These are phyloP conservation scores for Axis porcinus DNA, from an alignment of 2,113 vertebrate species.

Conservation along the genomic window DNA sequence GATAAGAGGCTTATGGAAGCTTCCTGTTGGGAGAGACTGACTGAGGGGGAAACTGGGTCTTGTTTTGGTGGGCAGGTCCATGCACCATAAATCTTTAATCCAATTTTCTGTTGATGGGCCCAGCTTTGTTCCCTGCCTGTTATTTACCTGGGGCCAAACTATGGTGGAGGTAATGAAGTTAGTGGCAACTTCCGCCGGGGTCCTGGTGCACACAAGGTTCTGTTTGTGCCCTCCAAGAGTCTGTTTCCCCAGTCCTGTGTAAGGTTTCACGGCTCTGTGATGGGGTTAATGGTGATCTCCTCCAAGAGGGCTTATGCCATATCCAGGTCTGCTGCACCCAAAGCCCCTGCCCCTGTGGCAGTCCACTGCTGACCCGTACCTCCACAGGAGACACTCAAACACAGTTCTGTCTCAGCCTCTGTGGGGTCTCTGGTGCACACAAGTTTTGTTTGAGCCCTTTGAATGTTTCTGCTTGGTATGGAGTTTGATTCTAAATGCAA, in stretches of 20 bases:
- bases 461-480: background rate
- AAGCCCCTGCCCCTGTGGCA: background rate
- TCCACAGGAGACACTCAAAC: background rate
- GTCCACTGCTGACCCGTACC: background rate
- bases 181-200: background rate
- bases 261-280: background rate
- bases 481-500: background rate
- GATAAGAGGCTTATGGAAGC: background rate
- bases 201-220: background rate
- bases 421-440: background rate
- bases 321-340: background rate
- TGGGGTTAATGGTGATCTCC: background rate
- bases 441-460: background rate
- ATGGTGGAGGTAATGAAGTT: background rate
- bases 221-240: background rate
- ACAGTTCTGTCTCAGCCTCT: background rate
- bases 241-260: background rate
- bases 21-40: background rate
- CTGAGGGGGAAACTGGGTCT: background rate
- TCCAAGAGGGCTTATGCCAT: background rate
- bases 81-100: background rate
- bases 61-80: background rate
- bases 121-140: background rate
- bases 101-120: background rate
- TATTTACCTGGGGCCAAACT: background rate